Conservation (phyloP, 2,797 vertebrate genomes). For the Garrulus glandarius region DNA sequence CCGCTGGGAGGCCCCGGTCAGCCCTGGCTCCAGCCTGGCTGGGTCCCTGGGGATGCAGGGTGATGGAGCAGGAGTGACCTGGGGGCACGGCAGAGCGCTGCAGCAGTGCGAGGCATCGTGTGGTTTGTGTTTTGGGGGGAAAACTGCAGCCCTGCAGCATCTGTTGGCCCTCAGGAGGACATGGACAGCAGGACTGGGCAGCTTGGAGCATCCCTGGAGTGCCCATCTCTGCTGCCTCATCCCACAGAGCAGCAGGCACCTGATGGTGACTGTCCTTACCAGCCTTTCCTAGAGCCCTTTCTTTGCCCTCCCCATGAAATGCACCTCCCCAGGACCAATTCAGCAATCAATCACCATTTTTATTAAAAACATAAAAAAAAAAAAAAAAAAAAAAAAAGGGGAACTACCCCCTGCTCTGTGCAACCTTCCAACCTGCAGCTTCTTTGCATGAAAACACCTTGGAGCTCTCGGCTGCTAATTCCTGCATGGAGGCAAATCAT, state of each 20-base stretch:
- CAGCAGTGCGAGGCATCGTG: rapidly evolving
- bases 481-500: rapidly evolving
- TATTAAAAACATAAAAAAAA: neutral
- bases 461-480: neutral
- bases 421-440: neutral
- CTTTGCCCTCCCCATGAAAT: neutral
- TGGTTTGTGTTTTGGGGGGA: neutral
- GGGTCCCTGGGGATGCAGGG: neutral
- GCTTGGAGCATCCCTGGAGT: neutral
- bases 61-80: neutral
- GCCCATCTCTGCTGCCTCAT: neutral
- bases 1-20: rapidly evolving
- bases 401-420: neutral
- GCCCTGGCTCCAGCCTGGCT: neutral
- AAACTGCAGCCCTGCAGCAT: neutral
- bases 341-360: neutral
- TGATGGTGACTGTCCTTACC: neutral
- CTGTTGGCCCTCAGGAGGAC: neutral
- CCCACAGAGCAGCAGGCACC: neutral
- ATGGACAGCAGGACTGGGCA: neutral
- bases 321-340: rapidly evolving
- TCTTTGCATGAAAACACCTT: neutral
- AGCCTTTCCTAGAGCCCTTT: neutral
- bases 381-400: neutral
- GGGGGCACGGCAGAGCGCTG: neutral